A percentile compares a stretch with the other conserved stretches of the same genome.
These are phyloP conservation scores for Eospalax fontanierii DNA, from an alignment of 2,797 vertebrate genomes.

Conservation along the genomic window DNA sequence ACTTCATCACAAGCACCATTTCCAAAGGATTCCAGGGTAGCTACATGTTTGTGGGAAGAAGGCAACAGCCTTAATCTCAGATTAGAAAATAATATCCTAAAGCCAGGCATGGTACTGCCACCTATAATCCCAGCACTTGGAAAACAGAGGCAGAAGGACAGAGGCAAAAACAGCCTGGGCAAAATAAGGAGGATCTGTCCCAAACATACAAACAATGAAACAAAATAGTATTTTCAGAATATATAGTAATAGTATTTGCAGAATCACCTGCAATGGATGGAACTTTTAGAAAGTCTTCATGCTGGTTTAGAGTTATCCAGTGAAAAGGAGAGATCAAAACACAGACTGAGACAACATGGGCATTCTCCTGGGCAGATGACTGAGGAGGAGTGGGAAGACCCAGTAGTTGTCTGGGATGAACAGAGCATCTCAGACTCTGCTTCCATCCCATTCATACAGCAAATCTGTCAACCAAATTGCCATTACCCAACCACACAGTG, in stretches of 20 bases:
- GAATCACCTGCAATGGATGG: background rate
- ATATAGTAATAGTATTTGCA: background rate
- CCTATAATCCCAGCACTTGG: background rate
- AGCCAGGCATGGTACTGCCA: background rate
- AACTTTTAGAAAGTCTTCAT: background rate
- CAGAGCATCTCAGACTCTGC: conserved; percentile 51
- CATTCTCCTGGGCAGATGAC: background rate
- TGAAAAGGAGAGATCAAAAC: background rate
- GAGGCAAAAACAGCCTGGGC: background rate
- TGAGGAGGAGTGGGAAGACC: background rate
- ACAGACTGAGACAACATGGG: background rate
- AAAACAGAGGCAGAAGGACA: background rate
- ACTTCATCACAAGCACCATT: background rate
- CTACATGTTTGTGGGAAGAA: background rate
- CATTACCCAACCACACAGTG: background rate
- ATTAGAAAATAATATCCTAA: background rate
- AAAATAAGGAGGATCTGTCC: background rate
- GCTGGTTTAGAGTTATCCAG: background rate
- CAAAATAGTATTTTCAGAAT: background rate
- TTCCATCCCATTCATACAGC: conserved; percentile 12
- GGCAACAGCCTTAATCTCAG: background rate
- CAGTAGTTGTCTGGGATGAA: background rate
- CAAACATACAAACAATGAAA: background rate
- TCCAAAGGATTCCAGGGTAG: background rate
- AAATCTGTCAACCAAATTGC: background rate